A percentile compares a stretch with the other conserved stretches of the same genome.
These are phyloP conservation scores for Callitettix versicolor DNA, from an alignment of 1,140 invertebrate species.

Conservation along the genomic window DNA sequence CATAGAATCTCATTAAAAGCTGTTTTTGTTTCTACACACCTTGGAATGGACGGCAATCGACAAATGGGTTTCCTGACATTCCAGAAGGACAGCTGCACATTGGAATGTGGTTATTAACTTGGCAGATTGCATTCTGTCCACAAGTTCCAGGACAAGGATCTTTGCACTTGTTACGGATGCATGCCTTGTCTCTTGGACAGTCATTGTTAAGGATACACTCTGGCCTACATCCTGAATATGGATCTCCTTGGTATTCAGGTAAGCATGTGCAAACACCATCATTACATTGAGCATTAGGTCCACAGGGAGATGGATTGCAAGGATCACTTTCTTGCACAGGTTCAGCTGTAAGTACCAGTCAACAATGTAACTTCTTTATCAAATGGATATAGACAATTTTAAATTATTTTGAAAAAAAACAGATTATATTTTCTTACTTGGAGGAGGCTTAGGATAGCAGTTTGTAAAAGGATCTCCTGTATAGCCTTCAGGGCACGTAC, in stretches of 20 bases:
- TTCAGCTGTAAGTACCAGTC: conserved; percentile 18
- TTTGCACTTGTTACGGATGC: conserved; percentile 59
- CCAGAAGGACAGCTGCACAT: conserved; percentile 36
- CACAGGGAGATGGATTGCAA: conserved; percentile 51
- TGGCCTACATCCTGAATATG: conserved; percentile 57
- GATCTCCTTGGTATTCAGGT: conserved; percentile 56
- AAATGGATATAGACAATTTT: neutral
- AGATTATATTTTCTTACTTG: too few relatives aligned
- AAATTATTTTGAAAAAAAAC: neutral
- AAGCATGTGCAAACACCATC: conserved; percentile 56
- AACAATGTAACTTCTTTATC: conserved; percentile 19
- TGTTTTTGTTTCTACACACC: conserved; percentile 25
- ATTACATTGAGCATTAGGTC: conserved; percentile 49
- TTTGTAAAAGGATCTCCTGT: conserved; percentile 41
- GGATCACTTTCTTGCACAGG: conserved; percentile 20
- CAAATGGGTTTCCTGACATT: conserved; percentile 36
- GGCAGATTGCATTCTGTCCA: conserved; percentile 33
- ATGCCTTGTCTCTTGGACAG: conserved; percentile 57
- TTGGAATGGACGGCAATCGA: conserved; percentile 22
- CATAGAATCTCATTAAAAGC: too few relatives aligned
- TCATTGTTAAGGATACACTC: conserved; percentile 62
- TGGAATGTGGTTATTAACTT: conserved; percentile 33
- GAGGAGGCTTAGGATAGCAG: conserved; percentile 32
- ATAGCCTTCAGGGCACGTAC: conserved; percentile 40
- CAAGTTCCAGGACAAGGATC: conserved; percentile 46